These are phyloP conservation scores for Hylaea fasciaria DNA, from an alignment of 2,888 invertebrate species.

Conservation along the genomic window DNA sequence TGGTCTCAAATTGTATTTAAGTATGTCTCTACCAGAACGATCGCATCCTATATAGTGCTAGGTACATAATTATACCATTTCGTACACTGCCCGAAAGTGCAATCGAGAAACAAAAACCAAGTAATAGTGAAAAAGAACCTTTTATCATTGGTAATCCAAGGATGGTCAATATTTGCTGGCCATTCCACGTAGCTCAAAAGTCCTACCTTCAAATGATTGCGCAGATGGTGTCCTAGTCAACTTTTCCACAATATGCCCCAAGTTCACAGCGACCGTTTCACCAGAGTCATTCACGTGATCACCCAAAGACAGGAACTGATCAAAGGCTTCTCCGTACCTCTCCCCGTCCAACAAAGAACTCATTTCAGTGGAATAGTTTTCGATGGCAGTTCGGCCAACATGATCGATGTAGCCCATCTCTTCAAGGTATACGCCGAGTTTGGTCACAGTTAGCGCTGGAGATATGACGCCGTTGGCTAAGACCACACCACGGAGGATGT, in stretches of 20 bases:
- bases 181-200: no score
- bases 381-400: slow-evolving; percentile 84
- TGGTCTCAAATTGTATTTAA: no score
- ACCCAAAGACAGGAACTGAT: slow-evolving; percentile 86
- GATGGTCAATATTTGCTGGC: no score
- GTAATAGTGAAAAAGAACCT: no score
- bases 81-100: no score
- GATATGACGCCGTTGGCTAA: slow-evolving; percentile 95
- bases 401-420: slow-evolving; percentile 88
- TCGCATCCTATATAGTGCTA: no score
- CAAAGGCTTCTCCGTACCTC: slow-evolving; percentile 85
- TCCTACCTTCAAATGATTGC: slow-evolving; percentile 28
- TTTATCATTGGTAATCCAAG: no score
- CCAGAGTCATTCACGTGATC: slow-evolving; percentile 83
- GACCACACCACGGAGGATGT: slow-evolving; percentile 90
- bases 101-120: no score
- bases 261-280: slow-evolving; percentile 89
- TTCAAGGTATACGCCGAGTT: slow-evolving; percentile 75
- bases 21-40: no score
- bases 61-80: no score
- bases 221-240: slow-evolving; percentile 45
- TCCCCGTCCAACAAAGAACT: slow-evolving; percentile 78
- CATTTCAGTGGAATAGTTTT: slow-evolving; percentile 80
- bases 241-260: slow-evolving; percentile 69
- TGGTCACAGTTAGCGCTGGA: slow-evolving; percentile 79